Evolutionary conservation across 2,797 vertebrate genomes (phyloP), one percentile per base, ranked within the genome.

Genomic region (Ammospiza maritima): DNA sequence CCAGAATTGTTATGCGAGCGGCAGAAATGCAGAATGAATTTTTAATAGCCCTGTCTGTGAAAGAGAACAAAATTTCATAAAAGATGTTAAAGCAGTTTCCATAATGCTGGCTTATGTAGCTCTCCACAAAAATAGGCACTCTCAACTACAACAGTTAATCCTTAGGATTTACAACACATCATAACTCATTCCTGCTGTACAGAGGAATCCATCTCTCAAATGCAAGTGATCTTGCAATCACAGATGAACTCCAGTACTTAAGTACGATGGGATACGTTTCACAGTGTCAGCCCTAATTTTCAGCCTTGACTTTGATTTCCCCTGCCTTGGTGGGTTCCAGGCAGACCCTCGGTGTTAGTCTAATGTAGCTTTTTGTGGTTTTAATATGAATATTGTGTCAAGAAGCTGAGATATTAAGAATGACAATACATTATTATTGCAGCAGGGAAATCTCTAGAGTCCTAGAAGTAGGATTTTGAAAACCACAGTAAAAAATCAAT

Each of bases 401-500:
- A 97, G 96, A 92, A 96, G 80, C 90, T 97, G 97, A 98, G 97
- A 98, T 98, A 98, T 98, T 98, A 98, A 97, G 97, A 98, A 98
- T 98, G 98, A 98, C 98, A 98, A 97, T 97, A 97, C 97, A 96
- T 98, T 97, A 98, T 98, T 97, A 97, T 97, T 98, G 97, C 97
- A 96, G 98, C 91, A 95, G 94, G 96, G 94, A 97, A 98, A 94
- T 96, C 98, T 96, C 95, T 96, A 86, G 98, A 97, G 97, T 95
- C 97, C 96, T 81, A 97, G 97, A 98, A 98, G 98, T 97, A 98
- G 98, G 97, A 98, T 98, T 99, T 99, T 90, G 93, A 98, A 99
- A 98, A 98, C 98, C 98, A 97, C 98, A 98, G 95, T 97, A 97
- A 98, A 98, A 98, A 99, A 99, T 99, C 99, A 99, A 99, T 99